A percentile compares a stretch with the other conserved stretches of the same genome.
These are phyloP conservation scores for Spheniscus mendiculus DNA, from an alignment of 2,113 vertebrate genomes.

Conservation along the genomic window DNA sequence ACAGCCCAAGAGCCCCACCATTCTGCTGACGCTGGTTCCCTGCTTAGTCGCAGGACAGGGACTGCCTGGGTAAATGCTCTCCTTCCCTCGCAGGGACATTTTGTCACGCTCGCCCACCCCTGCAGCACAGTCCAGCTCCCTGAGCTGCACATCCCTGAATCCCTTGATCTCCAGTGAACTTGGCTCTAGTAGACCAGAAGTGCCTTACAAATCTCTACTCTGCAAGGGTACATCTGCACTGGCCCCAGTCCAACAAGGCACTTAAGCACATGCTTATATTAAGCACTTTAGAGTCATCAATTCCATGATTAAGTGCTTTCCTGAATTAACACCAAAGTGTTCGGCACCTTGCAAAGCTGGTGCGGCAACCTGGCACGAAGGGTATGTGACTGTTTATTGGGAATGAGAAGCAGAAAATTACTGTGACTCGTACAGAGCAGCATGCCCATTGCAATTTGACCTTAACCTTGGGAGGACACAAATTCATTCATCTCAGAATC, in stretches of 20 bases:
- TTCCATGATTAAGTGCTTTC: constrained; percentile 31
- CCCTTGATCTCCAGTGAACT: neutral
- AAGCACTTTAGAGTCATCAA: neutral
- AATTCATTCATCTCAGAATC: neutral
- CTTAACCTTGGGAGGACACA: neutral
- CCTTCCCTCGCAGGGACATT: neutral
- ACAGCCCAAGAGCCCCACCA: neutral
- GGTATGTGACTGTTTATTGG: neutral
- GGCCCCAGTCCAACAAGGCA: constrained; percentile 15
- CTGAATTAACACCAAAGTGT: constrained; percentile 1
- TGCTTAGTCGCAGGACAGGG: neutral
- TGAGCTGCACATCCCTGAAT: neutral
- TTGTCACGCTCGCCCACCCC: neutral
- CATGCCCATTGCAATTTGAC: neutral
- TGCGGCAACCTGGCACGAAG: neutral
- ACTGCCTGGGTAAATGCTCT: neutral
- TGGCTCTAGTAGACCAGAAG: neutral
- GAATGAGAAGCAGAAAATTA: neutral
- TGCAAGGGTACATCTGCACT: neutral
- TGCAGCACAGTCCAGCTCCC: too few relatives aligned
- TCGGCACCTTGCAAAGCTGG: neutral
- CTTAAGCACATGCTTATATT: constrained; percentile 20
- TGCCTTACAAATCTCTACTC: neutral
- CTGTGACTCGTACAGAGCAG: neutral
- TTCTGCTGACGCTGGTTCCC: neutral